Evolutionary conservation across 2,113 vertebrate genomes (phyloP).

Genomic region (Prunella himalayana): DNA sequence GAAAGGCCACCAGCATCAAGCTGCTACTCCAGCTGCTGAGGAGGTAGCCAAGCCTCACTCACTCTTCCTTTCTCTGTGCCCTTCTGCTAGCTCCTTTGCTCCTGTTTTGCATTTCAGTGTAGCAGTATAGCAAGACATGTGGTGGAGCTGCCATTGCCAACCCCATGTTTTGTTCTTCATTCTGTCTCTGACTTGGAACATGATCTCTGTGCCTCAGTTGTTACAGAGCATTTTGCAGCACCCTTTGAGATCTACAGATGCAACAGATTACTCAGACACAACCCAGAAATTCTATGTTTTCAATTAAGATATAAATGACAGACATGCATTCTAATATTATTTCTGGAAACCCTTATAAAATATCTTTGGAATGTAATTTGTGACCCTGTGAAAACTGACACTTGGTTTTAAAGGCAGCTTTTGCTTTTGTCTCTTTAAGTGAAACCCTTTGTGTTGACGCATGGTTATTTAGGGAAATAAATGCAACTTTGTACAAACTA

Average conservation of each 20-base stretch:
- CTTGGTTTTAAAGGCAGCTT: conserved; percentile 25
- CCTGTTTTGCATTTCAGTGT: not conserved
- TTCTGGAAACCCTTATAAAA: conserved; percentile 33
- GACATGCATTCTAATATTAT: not conserved
- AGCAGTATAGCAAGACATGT: not conserved
- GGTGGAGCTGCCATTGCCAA: not conserved
- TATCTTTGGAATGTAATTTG: conserved; percentile 27
- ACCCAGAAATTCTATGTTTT: conserved; percentile 5
- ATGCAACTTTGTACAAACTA: conserved; percentile 3
- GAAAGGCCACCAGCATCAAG: not conserved
- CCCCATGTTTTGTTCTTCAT: not conserved
- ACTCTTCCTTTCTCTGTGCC: not conserved
- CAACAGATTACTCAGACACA: not conserved
- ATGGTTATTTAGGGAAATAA: conserved; percentile 53
- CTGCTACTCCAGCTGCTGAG: not conserved
- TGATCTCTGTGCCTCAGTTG: not conserved
- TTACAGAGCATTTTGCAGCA: conserved; percentile 1
- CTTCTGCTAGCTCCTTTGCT: not conserved
- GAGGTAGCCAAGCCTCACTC: not conserved
- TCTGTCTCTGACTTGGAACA: not conserved
- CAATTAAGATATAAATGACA: conserved; percentile 25
- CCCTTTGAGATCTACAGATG: conserved; percentile 21
- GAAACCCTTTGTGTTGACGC: conserved; percentile 15
- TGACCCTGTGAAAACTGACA: conserved; percentile 15
- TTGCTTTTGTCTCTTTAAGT: conserved; percentile 25